Conservation (phyloP, 2,113 vertebrate genomes). For the Laterallus jamaicensis region DNA sequence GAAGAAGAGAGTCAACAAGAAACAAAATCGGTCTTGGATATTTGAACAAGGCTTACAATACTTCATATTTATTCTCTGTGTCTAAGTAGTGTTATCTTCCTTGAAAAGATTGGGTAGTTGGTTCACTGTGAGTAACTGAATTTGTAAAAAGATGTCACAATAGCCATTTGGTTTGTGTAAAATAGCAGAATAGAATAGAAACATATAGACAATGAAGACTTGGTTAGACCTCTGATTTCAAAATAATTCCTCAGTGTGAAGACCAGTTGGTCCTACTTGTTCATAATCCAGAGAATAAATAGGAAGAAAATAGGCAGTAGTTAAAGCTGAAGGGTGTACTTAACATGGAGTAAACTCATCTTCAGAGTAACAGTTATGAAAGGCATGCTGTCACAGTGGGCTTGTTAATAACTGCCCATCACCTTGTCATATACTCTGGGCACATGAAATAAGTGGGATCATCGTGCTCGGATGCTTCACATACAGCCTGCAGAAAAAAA, state of each 20-base stretch:
- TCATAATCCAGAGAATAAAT: neutral
- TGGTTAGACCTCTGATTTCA: neutral
- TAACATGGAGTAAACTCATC: neutral
- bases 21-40: neutral
- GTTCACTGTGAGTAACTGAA: neutral
- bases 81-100: neutral
- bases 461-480: neutral
- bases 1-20: neutral
- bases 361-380: neutral
- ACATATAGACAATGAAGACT: neutral
- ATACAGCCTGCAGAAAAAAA: neutral
- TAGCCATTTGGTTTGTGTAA: neutral
- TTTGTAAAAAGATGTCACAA: neutral
- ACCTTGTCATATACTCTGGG: neutral
- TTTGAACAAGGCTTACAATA: fast-evolving
- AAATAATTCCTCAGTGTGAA: neutral
- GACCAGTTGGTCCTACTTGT: neutral
- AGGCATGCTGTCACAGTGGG: neutral
- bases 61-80: neutral
- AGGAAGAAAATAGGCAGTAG: neutral
- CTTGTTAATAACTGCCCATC: neutral
- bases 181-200: neutral
- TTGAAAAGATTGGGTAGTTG: neutral
- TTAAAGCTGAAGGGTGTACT: neutral
- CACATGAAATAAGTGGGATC: neutral